Conservation (phyloP, 2,888 invertebrate genomes). For the Venustoraphidia nigricollis region DNA sequence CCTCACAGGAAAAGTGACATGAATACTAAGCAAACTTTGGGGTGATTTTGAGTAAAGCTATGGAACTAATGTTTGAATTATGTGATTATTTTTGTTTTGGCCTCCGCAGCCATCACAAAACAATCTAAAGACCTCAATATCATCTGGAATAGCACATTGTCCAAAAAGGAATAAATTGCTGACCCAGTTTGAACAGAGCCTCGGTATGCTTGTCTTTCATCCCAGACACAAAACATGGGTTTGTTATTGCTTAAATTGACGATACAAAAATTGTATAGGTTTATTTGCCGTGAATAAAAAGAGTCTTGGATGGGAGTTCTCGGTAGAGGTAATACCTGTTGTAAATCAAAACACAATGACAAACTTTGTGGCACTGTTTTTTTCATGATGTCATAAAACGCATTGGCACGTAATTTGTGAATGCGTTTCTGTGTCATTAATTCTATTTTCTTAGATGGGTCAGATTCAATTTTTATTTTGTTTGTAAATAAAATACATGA, state of each 20-base stretch:
- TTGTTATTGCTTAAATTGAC: conserved; percentile 13
- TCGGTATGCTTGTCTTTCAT: conserved; percentile 10
- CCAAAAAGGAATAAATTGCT: no score
- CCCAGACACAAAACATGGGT: conserved; percentile 11
- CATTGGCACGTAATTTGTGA: no score
- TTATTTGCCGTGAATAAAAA: conserved; percentile 9
- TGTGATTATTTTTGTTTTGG: conserved; percentile 13
- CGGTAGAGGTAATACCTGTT: no score
- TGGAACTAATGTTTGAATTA: conserved; percentile 7
- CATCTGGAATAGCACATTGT: conserved; percentile 5
- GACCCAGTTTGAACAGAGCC: no score
- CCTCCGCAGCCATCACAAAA: conserved; percentile 15
- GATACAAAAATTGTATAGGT: conserved; percentile 9
- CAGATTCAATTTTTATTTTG: no score
- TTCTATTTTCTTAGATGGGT: no score
- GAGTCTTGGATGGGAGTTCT: conserved; percentile 1
- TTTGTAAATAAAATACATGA: no score
- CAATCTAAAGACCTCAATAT: conserved; percentile 10
- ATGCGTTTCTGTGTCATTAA: no score
- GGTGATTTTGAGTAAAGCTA: conserved; percentile 1
- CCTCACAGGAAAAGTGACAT: conserved; percentile 3
- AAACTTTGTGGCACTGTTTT: no score
- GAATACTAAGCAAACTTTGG: not conserved
- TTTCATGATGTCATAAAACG: no score
- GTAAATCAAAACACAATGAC: no score